Percentiles rank a stretch among this genome's conserved stretches.
phyloP scores from a whole-genome alignment of 1,140 invertebrate species.

The Drosophila grimshawi region DNA sequence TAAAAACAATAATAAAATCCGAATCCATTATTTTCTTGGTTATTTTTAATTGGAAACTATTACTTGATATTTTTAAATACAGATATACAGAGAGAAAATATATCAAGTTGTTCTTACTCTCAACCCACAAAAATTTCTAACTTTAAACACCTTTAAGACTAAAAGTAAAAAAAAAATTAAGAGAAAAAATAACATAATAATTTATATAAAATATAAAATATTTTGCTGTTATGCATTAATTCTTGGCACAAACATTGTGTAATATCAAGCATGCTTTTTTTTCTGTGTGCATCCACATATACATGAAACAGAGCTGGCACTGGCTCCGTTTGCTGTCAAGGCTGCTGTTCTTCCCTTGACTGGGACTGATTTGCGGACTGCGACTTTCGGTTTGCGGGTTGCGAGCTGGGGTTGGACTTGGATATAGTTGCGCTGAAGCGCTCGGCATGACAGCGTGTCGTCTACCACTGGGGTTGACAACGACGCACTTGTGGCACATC shows the following conservation, averaged over 20 bases:
- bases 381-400: neutral
- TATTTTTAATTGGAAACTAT: too few relatives aligned
- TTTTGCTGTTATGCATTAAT: too few relatives aligned
- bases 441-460: conserved; percentile 31
- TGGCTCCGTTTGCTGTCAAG: conserved; percentile 35
- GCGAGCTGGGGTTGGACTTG: neutral
- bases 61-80: too few relatives aligned
- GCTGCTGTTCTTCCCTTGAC: conserved; percentile 22
- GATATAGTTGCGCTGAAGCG: conserved; percentile 16
- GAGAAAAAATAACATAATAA: too few relatives aligned
- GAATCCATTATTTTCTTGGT: too few relatives aligned
- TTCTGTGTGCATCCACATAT: conserved; percentile 1
- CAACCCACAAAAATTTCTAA: too few relatives aligned
- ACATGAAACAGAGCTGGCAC: conserved; percentile 21
- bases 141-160: too few relatives aligned
- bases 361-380: neutral
- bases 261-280: neutral
- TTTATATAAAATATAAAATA: too few relatives aligned
- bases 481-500: conserved; percentile 54
- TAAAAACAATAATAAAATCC: neutral
- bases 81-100: too few relatives aligned
- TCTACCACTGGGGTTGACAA: conserved; percentile 43
- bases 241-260: too few relatives aligned
- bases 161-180: too few relatives aligned
- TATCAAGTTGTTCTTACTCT: too few relatives aligned